Evolutionary conservation across 2,113 vertebrate genomes (phyloP).

Genomic region (Meleagris gallopavo): DNA sequence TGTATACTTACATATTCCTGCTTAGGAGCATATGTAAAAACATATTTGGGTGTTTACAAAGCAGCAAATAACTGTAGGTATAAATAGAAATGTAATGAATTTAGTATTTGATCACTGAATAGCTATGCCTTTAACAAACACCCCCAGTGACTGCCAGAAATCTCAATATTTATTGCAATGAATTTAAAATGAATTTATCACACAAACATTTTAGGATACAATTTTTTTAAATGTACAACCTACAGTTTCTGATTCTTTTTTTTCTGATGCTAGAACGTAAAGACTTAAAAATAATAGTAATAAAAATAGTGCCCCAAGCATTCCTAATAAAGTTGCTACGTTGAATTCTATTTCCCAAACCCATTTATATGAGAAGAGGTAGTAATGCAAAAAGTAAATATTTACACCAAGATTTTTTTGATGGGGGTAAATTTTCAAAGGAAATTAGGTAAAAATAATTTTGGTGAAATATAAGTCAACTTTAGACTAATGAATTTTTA

Average conservation of each 20-base stretch:
- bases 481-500: not conserved
- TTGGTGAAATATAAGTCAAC: not conserved
- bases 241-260: not conserved
- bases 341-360: not conserved
- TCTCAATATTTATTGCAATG: not conserved
- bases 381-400: not conserved
- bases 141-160: not conserved
- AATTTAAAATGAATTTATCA: not conserved
- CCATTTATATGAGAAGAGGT: not conserved
- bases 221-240: rapidly evolving
- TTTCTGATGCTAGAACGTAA: not conserved
- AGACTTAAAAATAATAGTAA: not conserved
- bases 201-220: not conserved
- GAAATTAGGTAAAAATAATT: not conserved
- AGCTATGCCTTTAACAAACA: not conserved
- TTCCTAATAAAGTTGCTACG: not conserved
- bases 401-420: not conserved
- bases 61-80: not conserved
- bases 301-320: not conserved
- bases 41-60: not conserved
- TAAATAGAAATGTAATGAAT: not conserved
- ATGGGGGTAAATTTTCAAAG: not conserved
- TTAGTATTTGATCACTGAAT: not conserved
- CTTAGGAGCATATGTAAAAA: not conserved
- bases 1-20: not conserved